Evolutionary conservation across 1,140 invertebrate species (phyloP), one percentile per base, ranked within the genome.

Genomic region (Copidosoma floridanum): DNA sequence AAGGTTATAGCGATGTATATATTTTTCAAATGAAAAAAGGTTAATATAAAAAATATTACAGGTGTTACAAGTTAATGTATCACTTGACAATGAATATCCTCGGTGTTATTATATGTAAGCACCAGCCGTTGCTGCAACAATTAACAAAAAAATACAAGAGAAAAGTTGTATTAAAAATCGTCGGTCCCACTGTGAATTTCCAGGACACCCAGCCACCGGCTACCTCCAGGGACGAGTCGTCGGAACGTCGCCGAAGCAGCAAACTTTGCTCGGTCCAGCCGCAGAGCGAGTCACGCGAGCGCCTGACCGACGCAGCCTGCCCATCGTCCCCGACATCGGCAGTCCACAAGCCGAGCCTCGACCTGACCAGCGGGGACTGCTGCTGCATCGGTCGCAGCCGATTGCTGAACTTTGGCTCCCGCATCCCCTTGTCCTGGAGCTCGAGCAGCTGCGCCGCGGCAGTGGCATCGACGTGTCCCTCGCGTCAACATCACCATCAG

Each of bases 301-400:
- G 70, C 7, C 53, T 76, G 58, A 71, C 71, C 35, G 72, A 74
- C 8, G n/a, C 26, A 14, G 23, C 24, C 4, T n/a, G n/a, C n/a
- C n/a, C n/a, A n/a, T n/a, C n/a, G n/a, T n/a, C n/a, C n/a, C n/a
- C n/a, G n/a, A n/a, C n/a, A n/a, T n/a, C n/a, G n/a, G n/a, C n/a
- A n/a, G n/a, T n/a, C n/a, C 21, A 3, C 37, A 71, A 61, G 32
- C 54, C 56, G 18, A 57, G 68, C 44, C 67, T 73, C 41, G 71
- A 72, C 23, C 62, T 75, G 53, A 60, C 66, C 38, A 71, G 68
- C 50, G n/a, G n/a, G n/a, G 76, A 78, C 50, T 78, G 76, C 26
- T 79, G 78, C 43, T 80, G 78, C 69, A 78, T 79, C 44, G 75
- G 76, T 7, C 72, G 76, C 14, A 73, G 72, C 3, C 71, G 75